A percentile compares a stretch with the other conserved stretches of the same genome.
Conservation (phyloP, 2,797 vertebrate species). For the Characodon lateralis region DNA sequence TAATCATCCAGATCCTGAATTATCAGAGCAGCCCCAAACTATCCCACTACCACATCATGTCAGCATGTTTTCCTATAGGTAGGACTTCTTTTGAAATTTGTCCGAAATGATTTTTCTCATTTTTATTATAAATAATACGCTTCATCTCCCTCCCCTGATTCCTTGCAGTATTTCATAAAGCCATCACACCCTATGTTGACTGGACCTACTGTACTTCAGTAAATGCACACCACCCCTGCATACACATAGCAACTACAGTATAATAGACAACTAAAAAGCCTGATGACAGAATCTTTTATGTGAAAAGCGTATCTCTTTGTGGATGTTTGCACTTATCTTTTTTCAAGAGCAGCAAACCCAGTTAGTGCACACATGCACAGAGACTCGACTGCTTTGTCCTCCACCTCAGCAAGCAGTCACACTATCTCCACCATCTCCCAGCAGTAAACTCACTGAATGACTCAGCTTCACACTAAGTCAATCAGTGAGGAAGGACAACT, state of each 20-base stretch:
- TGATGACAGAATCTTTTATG: constrained; percentile 16
- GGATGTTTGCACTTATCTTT: constrained; percentile 19
- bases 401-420: constrained; percentile 23
- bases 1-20: too few relatives aligned
- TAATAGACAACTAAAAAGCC: constrained; percentile 14
- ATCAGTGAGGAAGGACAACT: constrained; percentile 16
- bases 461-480: constrained; percentile 24
- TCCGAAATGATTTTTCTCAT: not conserved
- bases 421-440: constrained; percentile 38
- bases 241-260: not conserved
- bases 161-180: not conserved
- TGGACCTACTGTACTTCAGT: not conserved
- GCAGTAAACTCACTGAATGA: constrained; percentile 10
- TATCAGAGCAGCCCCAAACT: too few relatives aligned
- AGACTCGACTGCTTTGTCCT: constrained; percentile 35
- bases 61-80: too few relatives aligned
- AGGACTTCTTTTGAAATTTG: too few relatives aligned
- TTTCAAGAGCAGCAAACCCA: constrained; percentile 25
- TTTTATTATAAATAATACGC: not conserved
- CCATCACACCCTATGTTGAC: constrained; percentile 5
- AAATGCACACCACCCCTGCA: not conserved
- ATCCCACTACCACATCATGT: too few relatives aligned
- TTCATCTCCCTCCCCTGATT: not conserved
- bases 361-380: constrained; percentile 11
- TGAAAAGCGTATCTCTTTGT: constrained; percentile 11